Percentiles rank a stretch among this genome's conserved stretches.
phyloP scores from a whole-genome alignment of 2,888 invertebrate genomes.

The Harpagoxenus sublaevis region DNA sequence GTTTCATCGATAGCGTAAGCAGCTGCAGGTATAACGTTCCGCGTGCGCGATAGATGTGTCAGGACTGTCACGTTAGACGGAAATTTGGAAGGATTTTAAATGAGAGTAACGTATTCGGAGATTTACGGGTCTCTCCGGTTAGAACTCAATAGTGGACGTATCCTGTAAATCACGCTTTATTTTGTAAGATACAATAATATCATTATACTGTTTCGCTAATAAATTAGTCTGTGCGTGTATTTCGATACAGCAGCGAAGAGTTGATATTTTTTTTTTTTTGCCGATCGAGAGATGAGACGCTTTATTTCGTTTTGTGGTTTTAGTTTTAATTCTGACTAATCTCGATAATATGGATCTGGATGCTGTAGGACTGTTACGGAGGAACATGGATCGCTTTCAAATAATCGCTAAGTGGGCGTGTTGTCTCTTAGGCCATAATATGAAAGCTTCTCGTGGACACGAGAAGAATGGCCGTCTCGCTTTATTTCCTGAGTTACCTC shows the following conservation, averaged over 20 bases:
- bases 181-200: slow-evolving; percentile 14
- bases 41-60: slow-evolving; percentile 60
- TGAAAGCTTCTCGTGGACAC: slow-evolving; percentile 44
- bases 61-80: slow-evolving; percentile 38
- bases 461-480: slow-evolving; percentile 54
- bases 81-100: slow-evolving; percentile 58
- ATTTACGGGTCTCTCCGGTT: neutral
- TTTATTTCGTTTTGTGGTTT: neutral
- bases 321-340: slow-evolving; percentile 29
- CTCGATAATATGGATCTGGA: slow-evolving; percentile 28
- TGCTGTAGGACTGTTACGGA: slow-evolving; percentile 4
- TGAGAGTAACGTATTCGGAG: neutral
- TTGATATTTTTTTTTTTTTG: neutral
- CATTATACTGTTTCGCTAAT: neutral
- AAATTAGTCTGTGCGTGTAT: neutral
- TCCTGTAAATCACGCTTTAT: neutral
- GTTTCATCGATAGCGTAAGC: slow-evolving; percentile 64
- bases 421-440: slow-evolving; percentile 67
- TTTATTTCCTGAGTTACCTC: slow-evolving; percentile 68
- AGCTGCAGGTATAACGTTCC: slow-evolving; percentile 70
- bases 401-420: slow-evolving; percentile 67
- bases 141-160: neutral
- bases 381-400: slow-evolving; percentile 41
- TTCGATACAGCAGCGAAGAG: neutral
- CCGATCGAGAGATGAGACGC: neutral